A percentile compares a stretch with the other conserved stretches of the same genome.
Conservation (phyloP, 2,888 invertebrate species). For the Plemyria rubiginata region DNA sequence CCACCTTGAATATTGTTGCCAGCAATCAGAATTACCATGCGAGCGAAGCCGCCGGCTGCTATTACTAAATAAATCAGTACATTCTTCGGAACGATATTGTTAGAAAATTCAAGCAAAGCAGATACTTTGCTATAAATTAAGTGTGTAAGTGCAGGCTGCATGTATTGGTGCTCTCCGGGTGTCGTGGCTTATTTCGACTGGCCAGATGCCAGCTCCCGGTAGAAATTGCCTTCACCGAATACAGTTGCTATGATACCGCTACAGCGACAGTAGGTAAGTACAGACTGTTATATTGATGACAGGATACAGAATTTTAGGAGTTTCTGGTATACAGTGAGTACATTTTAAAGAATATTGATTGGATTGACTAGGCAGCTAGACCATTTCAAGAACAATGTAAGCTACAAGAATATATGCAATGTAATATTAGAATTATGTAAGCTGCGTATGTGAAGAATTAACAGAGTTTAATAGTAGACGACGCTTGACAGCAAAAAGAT, state of each 20-base stretch:
- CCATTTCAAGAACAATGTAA: too few species aligned
- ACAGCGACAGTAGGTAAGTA: constrained; percentile 43
- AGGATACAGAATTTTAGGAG: not conserved
- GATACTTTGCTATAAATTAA: constrained; percentile 53
- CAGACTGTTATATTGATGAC: constrained; percentile 11
- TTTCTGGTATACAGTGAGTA: not conserved
- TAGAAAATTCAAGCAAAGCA: constrained; percentile 15
- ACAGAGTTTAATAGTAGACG: too few species aligned
- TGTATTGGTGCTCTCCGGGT: constrained; percentile 70
- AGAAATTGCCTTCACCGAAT: constrained; percentile 79
- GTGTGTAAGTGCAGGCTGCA: constrained; percentile 63
- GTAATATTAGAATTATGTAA: too few species aligned
- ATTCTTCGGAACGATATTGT: constrained; percentile 16
- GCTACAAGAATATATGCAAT: too few species aligned
- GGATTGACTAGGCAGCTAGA: too few species aligned
- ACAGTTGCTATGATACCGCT: constrained; percentile 71
- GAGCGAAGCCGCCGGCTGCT: too few species aligned
- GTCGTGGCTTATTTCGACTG: constrained; percentile 80
- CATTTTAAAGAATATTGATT: too few species aligned
- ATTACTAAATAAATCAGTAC: too few species aligned
- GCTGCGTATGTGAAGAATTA: too few species aligned
- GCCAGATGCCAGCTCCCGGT: constrained; percentile 72
- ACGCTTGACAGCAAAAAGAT: too few species aligned
- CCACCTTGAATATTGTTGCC: too few species aligned
- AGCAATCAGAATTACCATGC: too few species aligned